Base-by-base conservation (phyloP, 1,140 invertebrate genomes). In the Cydia pomonella region DNA sequence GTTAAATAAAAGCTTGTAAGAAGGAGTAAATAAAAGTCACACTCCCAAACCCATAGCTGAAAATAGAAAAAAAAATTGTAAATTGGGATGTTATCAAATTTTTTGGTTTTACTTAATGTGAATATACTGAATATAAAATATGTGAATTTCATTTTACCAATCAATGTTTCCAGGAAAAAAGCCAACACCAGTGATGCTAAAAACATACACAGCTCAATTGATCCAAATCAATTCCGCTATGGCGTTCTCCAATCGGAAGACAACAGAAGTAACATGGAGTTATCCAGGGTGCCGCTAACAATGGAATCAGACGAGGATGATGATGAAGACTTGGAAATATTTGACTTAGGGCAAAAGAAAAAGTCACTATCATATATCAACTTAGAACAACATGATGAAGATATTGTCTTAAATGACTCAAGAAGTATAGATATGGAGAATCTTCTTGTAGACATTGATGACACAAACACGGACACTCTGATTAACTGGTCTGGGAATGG, bases 231-330 rank as follows among this genome's bases (percentile, higher is more conserved):
- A 75, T 93, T 93, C 73, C 83, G 91, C 47, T 93, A 93, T 79
- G 91, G 91, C 33, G 90, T 93, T 2, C 84, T 93, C 1, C 87
- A 91, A 44, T 89, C 90, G 0, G 89, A 91, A 18, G 91, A 93
- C 62, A 77, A 84, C 18, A 82, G 87, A 59, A 87, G 89, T 53
- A 91, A 90, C 73, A 71, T 91, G 21, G 91, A 93, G 83, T 73
- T 89, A 16, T 89, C 90, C 66, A 75, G 88, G 73, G 83, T 93
- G 74, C 91, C 89, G n/a, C 73, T 92, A 0, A 91, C 91, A 0
- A 92, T 92, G 88, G 91, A 91, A 29, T 93, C 91, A 18, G 91
- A 92, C 75, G 91, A 92, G 25, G 91, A 93, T 27, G 90, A 92
- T 16, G 91, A 93, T 25, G 91, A 92, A 64, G 90, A 93, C 53